Evolutionary conservation across 2,797 vertebrate species (phyloP), one percentile per base, ranked within the genome.

Genomic region (Eospalax fontanierii): DNA sequence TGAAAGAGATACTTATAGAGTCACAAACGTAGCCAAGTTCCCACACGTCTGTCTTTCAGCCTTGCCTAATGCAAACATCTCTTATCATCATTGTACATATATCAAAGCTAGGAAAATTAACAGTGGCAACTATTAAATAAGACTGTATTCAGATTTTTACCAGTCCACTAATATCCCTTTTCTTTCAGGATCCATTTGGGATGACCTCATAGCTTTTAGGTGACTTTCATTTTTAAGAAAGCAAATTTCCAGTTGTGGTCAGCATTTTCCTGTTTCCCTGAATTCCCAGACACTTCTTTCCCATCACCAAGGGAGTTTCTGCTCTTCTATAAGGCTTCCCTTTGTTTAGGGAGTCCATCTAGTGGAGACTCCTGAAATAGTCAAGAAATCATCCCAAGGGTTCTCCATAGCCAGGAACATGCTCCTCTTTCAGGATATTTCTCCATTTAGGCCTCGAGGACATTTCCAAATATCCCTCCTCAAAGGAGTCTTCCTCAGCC

Each of bases 51-150:
- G 9, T 30, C 30, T 18, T 73, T 91, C 84, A 63, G 87, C 68
- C 85, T 84, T 86, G 75, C 38, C 83, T 70, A 61, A 30, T 33
- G 6, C 46, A 26, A 83, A 54, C 59, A 65, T 70, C 38, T 82
- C 85, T 68, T 57, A 59, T 26, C 43, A 57, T 30, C 63, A 66
- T 8, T 3, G 16, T 61, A 61, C 26, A 61, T 61, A 84, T 66
- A 57, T 50, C 54, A 71, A 93, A 94, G 87, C 43, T 76, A 35
- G 59, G 46, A 83, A 89, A 89, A 83, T 46, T 73, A 43, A 70
- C 38, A 57, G 61, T 71, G 24, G 33, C 79, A 74, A 89, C 9
- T 28, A 66, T 92, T 28, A 71, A 87, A 66, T 59, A 79, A 95
- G 24, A 66, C 22, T n/a, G 33, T n/a, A 54, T 79, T 94, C 73